Evolutionary conservation across 2,888 invertebrate genomes (phyloP).

Genomic region (Andrena camellia): DNA sequence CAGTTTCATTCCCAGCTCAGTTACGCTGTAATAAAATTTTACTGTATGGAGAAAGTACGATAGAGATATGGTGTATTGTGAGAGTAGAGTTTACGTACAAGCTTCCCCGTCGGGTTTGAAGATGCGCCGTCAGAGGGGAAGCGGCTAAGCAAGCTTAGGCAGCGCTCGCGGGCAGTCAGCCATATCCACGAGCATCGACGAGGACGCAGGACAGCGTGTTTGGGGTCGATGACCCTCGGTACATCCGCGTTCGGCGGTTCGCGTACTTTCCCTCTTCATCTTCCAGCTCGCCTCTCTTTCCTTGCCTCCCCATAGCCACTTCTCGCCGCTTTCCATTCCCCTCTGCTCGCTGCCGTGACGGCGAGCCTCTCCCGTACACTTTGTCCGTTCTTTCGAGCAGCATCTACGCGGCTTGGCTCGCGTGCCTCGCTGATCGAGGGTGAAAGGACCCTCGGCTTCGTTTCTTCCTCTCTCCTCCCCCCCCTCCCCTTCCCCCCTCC

Average conservation of each 20-base stretch:
- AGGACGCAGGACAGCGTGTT: conserved; percentile 78
- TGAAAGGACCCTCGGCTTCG: conserved; percentile 44
- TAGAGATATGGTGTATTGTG: neutral
- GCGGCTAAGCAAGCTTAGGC: conserved; percentile 49
- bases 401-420: conserved; percentile 34
- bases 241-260: conserved; percentile 74
- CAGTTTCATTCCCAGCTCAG: too few relatives aligned
- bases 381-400: conserved; percentile 49
- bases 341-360: conserved; percentile 42
- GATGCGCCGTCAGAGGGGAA: neutral
- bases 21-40: too few relatives aligned
- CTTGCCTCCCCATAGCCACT: conserved; percentile 49
- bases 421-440: conserved; percentile 61
- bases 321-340: conserved; percentile 51
- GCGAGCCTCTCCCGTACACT: conserved; percentile 38
- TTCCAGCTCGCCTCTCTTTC: conserved; percentile 52
- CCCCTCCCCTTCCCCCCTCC: too few relatives aligned
- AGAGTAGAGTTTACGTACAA: too few relatives aligned
- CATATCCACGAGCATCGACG: conserved; percentile 59
- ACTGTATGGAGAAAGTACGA: too few relatives aligned
- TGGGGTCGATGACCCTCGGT: conserved; percentile 79
- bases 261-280: conserved; percentile 64
- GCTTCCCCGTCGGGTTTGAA: neutral
- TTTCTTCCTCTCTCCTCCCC: neutral
- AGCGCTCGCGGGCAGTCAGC: conserved; percentile 49